Base-by-base conservation (phyloP, 2,888 invertebrate genomes). In the Sesia bembeciformis region DNA sequence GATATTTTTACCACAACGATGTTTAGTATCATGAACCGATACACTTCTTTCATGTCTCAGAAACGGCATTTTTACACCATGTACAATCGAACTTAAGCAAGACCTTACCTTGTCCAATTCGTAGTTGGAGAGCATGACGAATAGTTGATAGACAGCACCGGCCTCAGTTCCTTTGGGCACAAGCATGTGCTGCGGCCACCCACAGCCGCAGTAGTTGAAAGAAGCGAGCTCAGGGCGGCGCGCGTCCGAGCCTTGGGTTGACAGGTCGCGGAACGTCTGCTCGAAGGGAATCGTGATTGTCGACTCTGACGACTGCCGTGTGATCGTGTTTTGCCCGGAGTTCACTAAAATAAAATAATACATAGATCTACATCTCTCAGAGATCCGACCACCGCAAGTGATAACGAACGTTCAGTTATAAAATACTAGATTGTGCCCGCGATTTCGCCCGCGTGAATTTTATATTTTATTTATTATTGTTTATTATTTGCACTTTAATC, bases 181-280 rank as follows among this genome's bases (percentile, higher is more conserved):
- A 46, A 91, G 81, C 84, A 91, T 86, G 70, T 92, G 91, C 57
- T 91, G 90, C 0, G 91, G 91, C 91, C 91, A 91, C 40, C 91
- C 91, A 65, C 93, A 93, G 53, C 92, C 92, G 78, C 93, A 93
- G 84, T 81, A 91, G 77, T 91, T 91, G 76, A 90, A 90, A 40
- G 76, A 60, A 3, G 82, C 78, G 3, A 81, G 73, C 38, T 61
- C 57, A 2, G 58, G 49, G 7, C 61, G 62, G 1, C 67, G 65
- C n/a, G 82, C 67, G 68, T 78, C 62, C 40, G 62, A 57, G 55
- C 70, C 72, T 60, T 79, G 79, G 0, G 56, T 56, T 3, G 86
- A 81, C 53, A 92, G 73, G 67, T 91, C 88, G 51, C 91, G 83
- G 88, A 92, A 92, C 1, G 91, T 91, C 62, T 90, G 87, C 67